Evolutionary conservation across 2,888 invertebrate species (phyloP).

Genomic region (Petrolisthes cinctipes): DNA sequence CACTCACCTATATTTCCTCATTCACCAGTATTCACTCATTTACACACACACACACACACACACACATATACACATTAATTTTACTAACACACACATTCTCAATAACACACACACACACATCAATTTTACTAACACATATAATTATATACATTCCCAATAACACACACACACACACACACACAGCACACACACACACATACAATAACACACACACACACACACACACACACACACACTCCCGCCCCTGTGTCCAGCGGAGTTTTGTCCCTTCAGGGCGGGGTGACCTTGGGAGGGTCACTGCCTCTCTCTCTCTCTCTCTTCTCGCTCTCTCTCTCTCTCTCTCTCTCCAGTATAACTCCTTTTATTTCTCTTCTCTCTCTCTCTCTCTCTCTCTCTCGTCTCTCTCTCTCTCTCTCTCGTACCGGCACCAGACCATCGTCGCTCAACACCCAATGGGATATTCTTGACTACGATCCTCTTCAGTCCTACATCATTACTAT

Average conservation of each 20-base stretch:
- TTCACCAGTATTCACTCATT: neutral
- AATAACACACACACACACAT: no score
- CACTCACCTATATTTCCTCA: neutral
- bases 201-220: neutral
- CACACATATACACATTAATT: no score
- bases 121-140: no score
- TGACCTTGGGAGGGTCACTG: neutral
- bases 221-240: neutral
- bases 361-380: neutral
- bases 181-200: neutral
- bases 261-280: neutral
- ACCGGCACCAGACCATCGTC: no score
- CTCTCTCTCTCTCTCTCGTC: neutral
- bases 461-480: no score
- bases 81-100: neutral
- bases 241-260: no score
- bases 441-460: no score
- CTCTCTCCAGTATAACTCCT: neutral
- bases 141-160: no score
- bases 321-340: no score
- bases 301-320: neutral
- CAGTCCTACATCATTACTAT: no score
- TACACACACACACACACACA: neutral
- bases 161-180: neutral
- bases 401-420: neutral